Evolutionary conservation across 2,113 vertebrate genomes (phyloP), one percentile per base, ranked within the genome.

Genomic region (Sciurus niger): DNA sequence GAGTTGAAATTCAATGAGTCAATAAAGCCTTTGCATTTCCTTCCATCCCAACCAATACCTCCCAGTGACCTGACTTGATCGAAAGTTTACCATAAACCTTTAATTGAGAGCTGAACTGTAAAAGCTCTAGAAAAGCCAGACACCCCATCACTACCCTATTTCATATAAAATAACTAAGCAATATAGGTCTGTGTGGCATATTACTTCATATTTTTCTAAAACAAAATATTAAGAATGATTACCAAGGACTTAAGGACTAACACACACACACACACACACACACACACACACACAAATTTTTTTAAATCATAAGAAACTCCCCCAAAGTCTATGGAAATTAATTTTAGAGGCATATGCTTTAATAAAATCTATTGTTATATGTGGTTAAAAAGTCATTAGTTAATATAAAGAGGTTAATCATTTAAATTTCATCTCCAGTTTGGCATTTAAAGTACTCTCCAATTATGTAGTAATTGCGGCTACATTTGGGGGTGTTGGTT

Each of bases 341-440:
- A 95, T 93, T 92, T 97, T 85, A 96, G 53, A 92, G 48, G 37
- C 46, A 89, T 10, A 22, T 63, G 46, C 63, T 94, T 94, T 95
- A 89, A 85, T 91, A 78, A 94, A 93, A 95, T 83, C 78, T 84
- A 74, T 79, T 89, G 80, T 74, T 65, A 37, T 20, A 30, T 77
- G 67, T 82, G 60, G 14, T 76, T 88, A 58, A 85, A 92, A 94
- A 74, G 78, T 78, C n/a, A 93, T 73, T 65, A 34, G 68, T 89
- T 96, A 84, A 84, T 67, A 70, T 72, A 16, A 37, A 72, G 51
- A 77, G 12, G 67, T 96, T 83, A 94, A 95, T 40, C 53, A 83
- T 60, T 85, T 86, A 72, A 92, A 72, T 22, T 22, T 58, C 51
- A 63, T 82, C 90, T 84, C 65, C 18, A 51, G 46, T 68, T 87